Evolutionary conservation across 2,888 invertebrate species (phyloP).

Genomic region (Parasteatoda lunata): DNA sequence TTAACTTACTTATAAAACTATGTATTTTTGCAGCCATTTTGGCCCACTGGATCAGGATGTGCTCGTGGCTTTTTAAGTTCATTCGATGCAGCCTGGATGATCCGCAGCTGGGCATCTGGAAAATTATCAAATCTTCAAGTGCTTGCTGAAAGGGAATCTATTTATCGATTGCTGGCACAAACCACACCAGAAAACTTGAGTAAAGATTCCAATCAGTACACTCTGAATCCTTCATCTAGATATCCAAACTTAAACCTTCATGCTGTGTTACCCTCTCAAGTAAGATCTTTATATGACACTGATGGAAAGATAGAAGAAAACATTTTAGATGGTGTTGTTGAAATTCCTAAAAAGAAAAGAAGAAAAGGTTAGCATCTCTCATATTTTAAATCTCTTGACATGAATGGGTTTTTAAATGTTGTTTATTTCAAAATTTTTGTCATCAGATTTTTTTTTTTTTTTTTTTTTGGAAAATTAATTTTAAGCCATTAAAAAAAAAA

Average conservation of each 20-base stretch:
- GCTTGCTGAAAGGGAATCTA: conserved; percentile 94
- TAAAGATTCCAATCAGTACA: conserved; percentile 85
- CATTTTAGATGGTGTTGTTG: conserved; percentile 74
- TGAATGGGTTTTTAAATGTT: too few relatives aligned
- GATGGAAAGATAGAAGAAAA: conserved; percentile 76
- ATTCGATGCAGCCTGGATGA: conserved; percentile 96
- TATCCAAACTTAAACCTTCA: conserved; percentile 82
- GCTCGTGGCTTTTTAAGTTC: conserved; percentile 97
- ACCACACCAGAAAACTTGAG: conserved; percentile 97
- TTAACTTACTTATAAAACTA: background rate
- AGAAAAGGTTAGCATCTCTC: conserved; percentile 77
- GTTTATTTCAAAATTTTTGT: background rate
- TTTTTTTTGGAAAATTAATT: too few relatives aligned
- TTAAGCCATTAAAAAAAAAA: too few relatives aligned
- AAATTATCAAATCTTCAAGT: conserved; percentile 83
- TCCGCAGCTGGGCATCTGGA: conserved; percentile 85
- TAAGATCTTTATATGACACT: conserved; percentile 80
- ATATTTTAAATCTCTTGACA: background rate
- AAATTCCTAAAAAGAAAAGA: conserved; percentile 81
- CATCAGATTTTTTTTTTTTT: too few relatives aligned
- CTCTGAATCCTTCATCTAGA: conserved; percentile 75
- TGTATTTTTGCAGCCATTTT: conserved; percentile 83
- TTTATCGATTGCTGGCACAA: conserved; percentile 91
- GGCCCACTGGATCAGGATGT: conserved; percentile 99
- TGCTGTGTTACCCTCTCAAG: conserved; percentile 76